Conservation (phyloP, 2,888 invertebrate genomes). For the Philhelius pedissequus region DNA sequence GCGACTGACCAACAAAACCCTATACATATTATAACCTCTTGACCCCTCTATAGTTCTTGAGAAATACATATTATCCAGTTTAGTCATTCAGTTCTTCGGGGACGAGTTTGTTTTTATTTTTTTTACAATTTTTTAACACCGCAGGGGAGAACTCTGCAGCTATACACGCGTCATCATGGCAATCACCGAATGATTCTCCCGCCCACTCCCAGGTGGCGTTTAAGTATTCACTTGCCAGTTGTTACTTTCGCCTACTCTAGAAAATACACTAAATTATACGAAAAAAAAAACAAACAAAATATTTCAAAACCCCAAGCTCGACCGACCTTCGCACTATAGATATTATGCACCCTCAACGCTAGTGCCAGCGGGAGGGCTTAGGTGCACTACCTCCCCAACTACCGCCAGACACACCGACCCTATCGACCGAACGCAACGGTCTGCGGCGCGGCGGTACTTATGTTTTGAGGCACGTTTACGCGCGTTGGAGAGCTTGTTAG, state of each 20-base stretch:
- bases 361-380: slow-evolving; percentile 22
- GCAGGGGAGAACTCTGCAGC: slow-evolving; percentile 30
- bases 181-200: slow-evolving; percentile 15
- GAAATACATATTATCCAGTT: neutral
- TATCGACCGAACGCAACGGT: neutral
- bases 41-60: neutral
- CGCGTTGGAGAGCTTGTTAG: slow-evolving; percentile 59
- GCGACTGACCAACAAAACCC: slow-evolving; percentile 34
- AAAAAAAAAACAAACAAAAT: slow-evolving; percentile 17
- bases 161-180: slow-evolving; percentile 25
- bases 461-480: slow-evolving; percentile 55
- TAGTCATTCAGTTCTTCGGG: slow-evolving; percentile 4
- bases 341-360: slow-evolving; percentile 16
- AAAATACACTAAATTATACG: slow-evolving; percentile 44
- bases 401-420: neutral
- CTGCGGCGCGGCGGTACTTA: slow-evolving; percentile 37
- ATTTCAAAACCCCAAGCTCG: slow-evolving; percentile 41
- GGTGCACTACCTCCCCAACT: neutral
- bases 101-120: slow-evolving; percentile 32
- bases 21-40: neutral
- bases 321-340: slow-evolving; percentile 4
- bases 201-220: slow-evolving; percentile 31
- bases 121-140: slow-evolving; percentile 9
- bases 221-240: slow-evolving; percentile 49
- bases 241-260: slow-evolving; percentile 9